Evolutionary conservation across 2,113 vertebrate genomes (phyloP).

Genomic region (Sialia sialis): DNA sequence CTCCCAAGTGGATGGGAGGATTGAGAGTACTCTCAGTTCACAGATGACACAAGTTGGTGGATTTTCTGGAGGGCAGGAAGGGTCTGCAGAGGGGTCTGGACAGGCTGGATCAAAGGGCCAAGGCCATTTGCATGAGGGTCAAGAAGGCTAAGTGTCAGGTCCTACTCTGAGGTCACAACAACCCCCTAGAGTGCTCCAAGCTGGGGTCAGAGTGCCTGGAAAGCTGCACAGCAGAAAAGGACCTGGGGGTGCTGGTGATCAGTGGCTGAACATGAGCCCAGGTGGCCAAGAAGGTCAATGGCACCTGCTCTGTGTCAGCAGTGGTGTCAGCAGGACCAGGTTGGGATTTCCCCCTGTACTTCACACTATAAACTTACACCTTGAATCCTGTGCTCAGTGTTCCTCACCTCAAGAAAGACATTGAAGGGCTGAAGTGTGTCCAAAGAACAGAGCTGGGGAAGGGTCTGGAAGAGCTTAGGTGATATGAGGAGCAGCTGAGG

Average conservation of each 20-base stretch:
- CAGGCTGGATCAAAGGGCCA: background rate
- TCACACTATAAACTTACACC: background rate
- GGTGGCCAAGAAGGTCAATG: background rate
- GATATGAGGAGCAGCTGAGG: background rate
- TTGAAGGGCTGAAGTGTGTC: accelerated
- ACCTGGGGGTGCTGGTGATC: background rate
- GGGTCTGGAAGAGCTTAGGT: background rate
- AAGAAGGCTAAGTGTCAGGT: background rate
- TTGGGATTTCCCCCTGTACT: background rate
- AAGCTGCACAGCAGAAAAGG: background rate
- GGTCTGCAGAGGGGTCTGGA: background rate
- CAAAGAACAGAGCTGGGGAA: background rate
- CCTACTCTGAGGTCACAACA: background rate
- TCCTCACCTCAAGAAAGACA: background rate
- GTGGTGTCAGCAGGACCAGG: background rate
- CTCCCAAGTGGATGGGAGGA: background rate
- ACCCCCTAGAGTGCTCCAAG: background rate
- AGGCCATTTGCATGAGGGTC: background rate
- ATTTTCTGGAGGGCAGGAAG: background rate
- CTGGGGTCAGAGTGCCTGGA: background rate
- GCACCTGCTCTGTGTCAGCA: background rate
- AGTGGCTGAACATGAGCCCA: background rate
- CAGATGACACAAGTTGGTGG: background rate
- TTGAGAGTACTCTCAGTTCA: background rate
- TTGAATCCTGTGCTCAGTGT: background rate